phyloP scores from a whole-genome alignment of 2,113 vertebrate genomes.

The Pomatorhinus ruficollis region DNA sequence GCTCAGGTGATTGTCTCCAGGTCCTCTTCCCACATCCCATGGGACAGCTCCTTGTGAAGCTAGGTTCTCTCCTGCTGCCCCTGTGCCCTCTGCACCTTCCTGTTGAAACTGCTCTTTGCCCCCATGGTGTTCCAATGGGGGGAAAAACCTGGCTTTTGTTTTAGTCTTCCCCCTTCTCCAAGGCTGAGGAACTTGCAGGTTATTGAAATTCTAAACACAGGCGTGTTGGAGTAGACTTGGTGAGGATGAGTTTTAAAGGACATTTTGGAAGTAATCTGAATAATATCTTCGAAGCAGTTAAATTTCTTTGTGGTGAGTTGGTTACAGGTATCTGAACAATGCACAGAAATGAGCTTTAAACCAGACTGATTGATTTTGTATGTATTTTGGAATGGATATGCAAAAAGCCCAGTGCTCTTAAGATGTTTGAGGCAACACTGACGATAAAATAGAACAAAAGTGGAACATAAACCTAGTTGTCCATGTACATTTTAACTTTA shows the following conservation, averaged over 20 bases:
- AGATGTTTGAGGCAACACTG: background rate
- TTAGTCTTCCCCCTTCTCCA: background rate
- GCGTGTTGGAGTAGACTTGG: background rate
- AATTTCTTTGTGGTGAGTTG: background rate
- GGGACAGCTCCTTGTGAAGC: background rate
- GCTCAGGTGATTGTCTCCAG: rapidly evolving
- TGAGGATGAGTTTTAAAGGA: background rate
- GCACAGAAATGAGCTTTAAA: background rate
- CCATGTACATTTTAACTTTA: background rate
- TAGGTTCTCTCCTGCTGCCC: background rate
- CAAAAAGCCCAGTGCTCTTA: background rate
- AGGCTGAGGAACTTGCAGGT: background rate
- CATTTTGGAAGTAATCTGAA: background rate
- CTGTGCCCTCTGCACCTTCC: background rate
- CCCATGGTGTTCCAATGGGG: rapidly evolving
- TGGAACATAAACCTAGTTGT: background rate
- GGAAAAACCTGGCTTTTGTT: background rate
- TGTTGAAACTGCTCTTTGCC: rapidly evolving
- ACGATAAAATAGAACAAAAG: background rate
- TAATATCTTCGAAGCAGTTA: background rate
- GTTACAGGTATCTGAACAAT: background rate
- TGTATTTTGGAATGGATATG: background rate
- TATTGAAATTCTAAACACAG: background rate
- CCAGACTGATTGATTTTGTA: background rate
- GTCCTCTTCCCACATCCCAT: background rate